Conservation (phyloP, 2,113 vertebrate genomes). For the Egretta garzetta region DNA sequence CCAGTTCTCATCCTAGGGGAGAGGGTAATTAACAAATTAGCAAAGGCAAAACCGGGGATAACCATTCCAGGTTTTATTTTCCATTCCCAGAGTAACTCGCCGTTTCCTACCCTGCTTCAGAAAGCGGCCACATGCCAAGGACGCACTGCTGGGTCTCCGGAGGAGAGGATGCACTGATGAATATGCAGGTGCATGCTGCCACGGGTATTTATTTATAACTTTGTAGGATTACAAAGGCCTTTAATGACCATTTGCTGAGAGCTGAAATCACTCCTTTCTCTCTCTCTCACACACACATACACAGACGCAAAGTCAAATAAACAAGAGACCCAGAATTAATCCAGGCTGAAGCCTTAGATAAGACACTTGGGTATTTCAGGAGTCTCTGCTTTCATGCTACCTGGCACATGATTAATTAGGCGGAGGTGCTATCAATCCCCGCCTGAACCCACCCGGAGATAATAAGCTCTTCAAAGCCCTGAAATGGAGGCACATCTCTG, state of each 20-base stretch:
- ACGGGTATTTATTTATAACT: slow-evolving; percentile 14
- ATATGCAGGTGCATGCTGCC: not conserved
- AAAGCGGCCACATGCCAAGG: not conserved
- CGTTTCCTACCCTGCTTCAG: not conserved
- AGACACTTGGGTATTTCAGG: not conserved
- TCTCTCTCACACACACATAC: not conserved
- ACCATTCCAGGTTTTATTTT: not conserved
- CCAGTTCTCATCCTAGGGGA: not conserved
- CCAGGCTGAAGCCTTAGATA: slow-evolving; percentile 14
- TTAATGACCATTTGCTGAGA: slow-evolving; percentile 13
- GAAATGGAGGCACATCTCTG: not conserved
- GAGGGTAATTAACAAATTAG: not conserved
- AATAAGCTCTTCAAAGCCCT: not conserved
- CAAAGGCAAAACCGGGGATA: not conserved
- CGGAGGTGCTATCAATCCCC: not conserved
- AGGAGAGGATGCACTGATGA: not conserved
- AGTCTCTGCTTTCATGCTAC: not conserved
- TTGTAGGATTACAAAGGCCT: not conserved
- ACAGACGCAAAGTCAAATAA: not conserved
- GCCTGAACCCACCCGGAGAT: not conserved
- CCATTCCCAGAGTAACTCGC: not conserved
- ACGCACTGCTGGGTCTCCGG: not conserved
- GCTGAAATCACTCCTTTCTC: not conserved
- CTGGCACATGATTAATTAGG: slow-evolving; percentile 1
- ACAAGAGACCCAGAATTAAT: not conserved